phyloP scores from a whole-genome alignment of 2,797 vertebrate species.

The Balearica regulorum region DNA sequence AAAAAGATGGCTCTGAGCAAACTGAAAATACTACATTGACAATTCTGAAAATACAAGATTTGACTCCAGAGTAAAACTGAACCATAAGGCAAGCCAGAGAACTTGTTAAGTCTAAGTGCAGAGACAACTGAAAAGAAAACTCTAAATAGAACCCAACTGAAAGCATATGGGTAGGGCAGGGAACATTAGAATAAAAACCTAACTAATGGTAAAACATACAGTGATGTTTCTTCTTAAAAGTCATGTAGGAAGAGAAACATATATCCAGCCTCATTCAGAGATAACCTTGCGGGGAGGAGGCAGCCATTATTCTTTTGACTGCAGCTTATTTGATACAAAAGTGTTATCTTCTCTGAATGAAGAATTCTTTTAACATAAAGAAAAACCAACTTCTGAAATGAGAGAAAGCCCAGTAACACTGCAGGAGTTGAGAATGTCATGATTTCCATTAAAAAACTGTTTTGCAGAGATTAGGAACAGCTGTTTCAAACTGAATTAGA shows the following conservation, averaged over 20 bases:
- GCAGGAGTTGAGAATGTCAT: conserved; percentile 48
- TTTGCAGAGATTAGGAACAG: conserved; percentile 57
- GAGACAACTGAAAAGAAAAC: conserved; percentile 50
- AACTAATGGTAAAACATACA: conserved; percentile 39
- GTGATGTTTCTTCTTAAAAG: conserved; percentile 4
- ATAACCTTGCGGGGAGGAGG: neutral
- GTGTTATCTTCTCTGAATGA: conserved; percentile 2
- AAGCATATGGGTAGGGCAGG: conserved; percentile 46
- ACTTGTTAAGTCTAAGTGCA: conserved; percentile 33
- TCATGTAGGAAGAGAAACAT: neutral
- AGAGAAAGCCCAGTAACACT: neutral
- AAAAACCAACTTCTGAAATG: conserved; percentile 17
- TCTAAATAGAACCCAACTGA: conserved; percentile 53
- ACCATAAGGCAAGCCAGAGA: conserved; percentile 56
- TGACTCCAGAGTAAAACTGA: conserved; percentile 24
- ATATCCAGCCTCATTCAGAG: neutral
- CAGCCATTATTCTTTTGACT: conserved; percentile 4
- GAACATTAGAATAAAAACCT: conserved; percentile 24
- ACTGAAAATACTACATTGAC: conserved; percentile 3
- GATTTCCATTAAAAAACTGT: conserved; percentile 48
- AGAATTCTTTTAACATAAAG: neutral
- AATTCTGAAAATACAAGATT: conserved; percentile 38
- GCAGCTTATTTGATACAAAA: neutral
- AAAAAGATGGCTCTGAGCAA: neutral
- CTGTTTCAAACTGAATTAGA: conserved; percentile 59